phyloP scores from a whole-genome alignment of 2,113 vertebrate genomes.

The Lota lota region DNA sequence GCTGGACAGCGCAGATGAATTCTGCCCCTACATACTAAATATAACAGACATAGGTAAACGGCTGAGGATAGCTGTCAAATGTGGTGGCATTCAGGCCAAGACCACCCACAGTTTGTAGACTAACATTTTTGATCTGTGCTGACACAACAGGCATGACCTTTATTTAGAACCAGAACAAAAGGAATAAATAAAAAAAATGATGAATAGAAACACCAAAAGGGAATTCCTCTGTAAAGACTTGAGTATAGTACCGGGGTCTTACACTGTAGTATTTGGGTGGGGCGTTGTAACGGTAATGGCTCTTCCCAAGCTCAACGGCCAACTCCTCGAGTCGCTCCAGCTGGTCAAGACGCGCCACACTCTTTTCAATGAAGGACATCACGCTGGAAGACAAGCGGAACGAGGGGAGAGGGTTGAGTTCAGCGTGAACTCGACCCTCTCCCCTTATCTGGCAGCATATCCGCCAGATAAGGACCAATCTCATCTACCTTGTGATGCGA shows the following conservation, averaged over 20 bases:
- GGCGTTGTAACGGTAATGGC: constrained; percentile 76
- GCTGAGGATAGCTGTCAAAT: background rate
- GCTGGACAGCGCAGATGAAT: constrained; percentile 75
- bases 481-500: constrained; percentile 10
- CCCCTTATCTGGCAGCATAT: no score
- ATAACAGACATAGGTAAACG: constrained; percentile 1
- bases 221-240: background rate
- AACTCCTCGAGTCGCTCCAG: constrained; percentile 69
- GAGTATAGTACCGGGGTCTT: constrained; percentile 31
- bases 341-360: constrained; percentile 76
- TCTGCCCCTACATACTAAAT: constrained; percentile 76
- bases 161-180: no score
- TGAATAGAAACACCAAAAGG: background rate
- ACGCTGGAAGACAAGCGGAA: constrained; percentile 58
- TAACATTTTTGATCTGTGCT: no score
- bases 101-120: no score
- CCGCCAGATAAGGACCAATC: constrained; percentile 13
- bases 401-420: background rate
- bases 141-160: no score
- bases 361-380: constrained; percentile 82
- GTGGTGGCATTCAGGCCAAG: background rate
- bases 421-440: background rate
- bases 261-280: constrained; percentile 76
- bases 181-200: no score
- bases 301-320: constrained; percentile 75